Conservation (phyloP, 2,888 invertebrate species). For the Dermolepida albohirtum region DNA sequence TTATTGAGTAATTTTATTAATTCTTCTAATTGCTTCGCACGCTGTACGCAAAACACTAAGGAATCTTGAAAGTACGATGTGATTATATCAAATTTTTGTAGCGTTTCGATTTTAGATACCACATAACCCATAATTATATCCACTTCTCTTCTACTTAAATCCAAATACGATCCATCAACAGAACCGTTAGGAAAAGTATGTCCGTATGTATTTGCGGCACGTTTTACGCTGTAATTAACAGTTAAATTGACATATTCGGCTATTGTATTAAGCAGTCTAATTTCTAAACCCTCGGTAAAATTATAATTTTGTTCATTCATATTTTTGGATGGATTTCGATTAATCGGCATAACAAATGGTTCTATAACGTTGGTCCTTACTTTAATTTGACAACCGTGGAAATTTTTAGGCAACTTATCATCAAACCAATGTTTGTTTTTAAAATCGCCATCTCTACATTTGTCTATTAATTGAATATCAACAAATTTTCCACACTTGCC, state of each 20-base stretch:
- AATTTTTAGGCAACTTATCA: conserved; percentile 55
- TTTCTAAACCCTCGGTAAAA: conserved; percentile 54
- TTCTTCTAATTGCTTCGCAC: conserved; percentile 51
- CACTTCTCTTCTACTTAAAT: conserved; percentile 52
- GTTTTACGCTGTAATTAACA: conserved; percentile 48
- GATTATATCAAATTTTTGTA: conserved; percentile 56
- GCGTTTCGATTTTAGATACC: conserved; percentile 53
- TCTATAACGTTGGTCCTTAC: conserved; percentile 56
- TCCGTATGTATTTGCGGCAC: conserved; percentile 50
- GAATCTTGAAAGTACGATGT: conserved; percentile 57
- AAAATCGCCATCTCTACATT: conserved; percentile 49
- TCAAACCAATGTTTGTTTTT: conserved; percentile 49
- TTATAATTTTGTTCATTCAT: neutral
- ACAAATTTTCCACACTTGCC: conserved; percentile 51
- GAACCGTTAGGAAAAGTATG: conserved; percentile 51
- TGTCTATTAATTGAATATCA: conserved; percentile 48
- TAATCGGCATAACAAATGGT: conserved; percentile 57
- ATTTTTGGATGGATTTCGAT: conserved; percentile 41
- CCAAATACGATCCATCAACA: conserved; percentile 53
- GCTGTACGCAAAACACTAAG: conserved; percentile 59
- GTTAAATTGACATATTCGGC: conserved; percentile 54
- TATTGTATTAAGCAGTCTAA: conserved; percentile 53
- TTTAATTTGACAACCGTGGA: conserved; percentile 57
- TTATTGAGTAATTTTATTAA: conserved; percentile 51
- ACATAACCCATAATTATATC: conserved; percentile 60